Conservation (phyloP, 2,113 vertebrate genomes). For the Anoura caudifer region DNA sequence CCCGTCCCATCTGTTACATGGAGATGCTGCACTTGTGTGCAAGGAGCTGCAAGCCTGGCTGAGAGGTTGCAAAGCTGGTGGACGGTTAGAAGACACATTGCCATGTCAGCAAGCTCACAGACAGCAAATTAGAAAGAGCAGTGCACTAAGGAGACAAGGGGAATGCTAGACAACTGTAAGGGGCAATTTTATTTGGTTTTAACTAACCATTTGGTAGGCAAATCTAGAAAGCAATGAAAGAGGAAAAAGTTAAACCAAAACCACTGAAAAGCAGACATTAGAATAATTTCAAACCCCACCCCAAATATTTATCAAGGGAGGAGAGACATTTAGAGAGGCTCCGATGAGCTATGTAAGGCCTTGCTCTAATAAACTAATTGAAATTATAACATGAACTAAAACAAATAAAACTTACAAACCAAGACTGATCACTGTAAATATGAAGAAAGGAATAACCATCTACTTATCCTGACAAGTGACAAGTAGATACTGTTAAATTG, state of each 20-base stretch:
- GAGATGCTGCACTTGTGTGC: conserved; percentile 60
- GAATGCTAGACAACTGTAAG: conserved; percentile 52
- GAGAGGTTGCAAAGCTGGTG: conserved; percentile 33
- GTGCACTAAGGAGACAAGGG: neutral
- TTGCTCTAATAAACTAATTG: neutral
- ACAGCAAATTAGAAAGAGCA: conserved; percentile 65
- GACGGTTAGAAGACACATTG: conserved; percentile 24
- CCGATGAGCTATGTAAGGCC: neutral
- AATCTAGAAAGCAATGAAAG: neutral
- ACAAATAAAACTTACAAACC: no score
- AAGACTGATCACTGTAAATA: neutral
- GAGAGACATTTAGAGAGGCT: neutral
- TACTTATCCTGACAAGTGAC: neutral
- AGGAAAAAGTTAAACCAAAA: neutral
- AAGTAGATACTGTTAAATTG: neutral
- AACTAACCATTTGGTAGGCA: conserved; percentile 44
- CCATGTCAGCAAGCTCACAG: conserved; percentile 71
- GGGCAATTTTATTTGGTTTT: neutral
- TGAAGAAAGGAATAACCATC: neutral
- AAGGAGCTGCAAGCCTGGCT: conserved; percentile 48
- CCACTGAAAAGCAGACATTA: neutral
- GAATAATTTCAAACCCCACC: neutral
- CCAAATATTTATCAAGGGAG: neutral
- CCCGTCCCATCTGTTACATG: neutral
- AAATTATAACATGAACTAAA: neutral